Base-by-base conservation (phyloP, 2,888 invertebrate species). In the Muscina levida region DNA sequence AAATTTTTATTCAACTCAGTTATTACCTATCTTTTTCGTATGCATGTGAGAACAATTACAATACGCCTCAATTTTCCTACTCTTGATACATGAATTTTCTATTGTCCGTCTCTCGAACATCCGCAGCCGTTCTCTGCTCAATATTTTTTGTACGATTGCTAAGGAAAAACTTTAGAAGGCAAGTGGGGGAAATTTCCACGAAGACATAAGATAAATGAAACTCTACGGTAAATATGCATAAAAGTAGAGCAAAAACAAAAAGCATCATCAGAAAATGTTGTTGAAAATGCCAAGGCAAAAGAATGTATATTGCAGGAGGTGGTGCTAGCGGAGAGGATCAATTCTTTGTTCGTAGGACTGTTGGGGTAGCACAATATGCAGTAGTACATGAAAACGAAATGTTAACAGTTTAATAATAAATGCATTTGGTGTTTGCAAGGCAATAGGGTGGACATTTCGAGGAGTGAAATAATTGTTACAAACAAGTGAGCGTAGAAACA, bases 331-430 rank as follows among this genome's bases (percentile, higher is more conserved):
- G 13, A 11, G 10, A 3, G 24, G 24, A 24, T n/a, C n/a, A n/a
- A n/a, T n/a, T n/a, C n/a, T n/a, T n/a, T n/a, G 24, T 4, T 19
- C 1, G 53, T 19, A 22, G 13, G 8, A 51, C n/a, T n/a, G n/a
- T n/a, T 19, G 10, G 5, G 6, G 51, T 10, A 53, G 22, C 8
- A 53, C 10, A 53, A 53, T 53, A 13, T 53, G 24, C 19, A 51
- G 1, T 22, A 53, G 13, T 68, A 19, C 19, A 68, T 53, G 59
- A 72, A 57, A 72, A 59, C 66, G 39, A 72, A 70, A 77, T 71
- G 56, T 80, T 80, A 80, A 80, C 77, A 80, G 77, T 77, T 80
- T 80, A 73, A 80, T 80, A 80, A 80, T 80, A 77, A 80, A 80
- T 80, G 80, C 48, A 57, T 80, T 76, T 72, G 73, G 57, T 57